These are phyloP conservation scores for Panagrolaimus sp. DNA, from an alignment of 1,140 invertebrate species.

Conservation along the genomic window DNA sequence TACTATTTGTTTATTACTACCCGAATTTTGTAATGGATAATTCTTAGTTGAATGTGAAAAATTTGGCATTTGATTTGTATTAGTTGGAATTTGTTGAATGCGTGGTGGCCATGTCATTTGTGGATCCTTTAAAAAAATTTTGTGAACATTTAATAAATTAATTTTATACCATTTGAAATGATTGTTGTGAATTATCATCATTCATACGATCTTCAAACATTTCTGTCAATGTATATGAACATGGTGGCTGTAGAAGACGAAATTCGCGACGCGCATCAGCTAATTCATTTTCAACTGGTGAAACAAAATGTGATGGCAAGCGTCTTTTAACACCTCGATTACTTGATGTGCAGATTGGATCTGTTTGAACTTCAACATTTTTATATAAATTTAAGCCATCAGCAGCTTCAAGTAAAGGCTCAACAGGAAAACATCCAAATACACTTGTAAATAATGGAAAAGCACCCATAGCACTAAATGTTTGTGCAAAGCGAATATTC, in stretches of 20 bases:
- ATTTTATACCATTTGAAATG: no score
- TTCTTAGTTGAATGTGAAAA: no score
- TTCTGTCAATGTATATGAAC: conserved; percentile 49
- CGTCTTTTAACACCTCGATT: conserved; percentile 26
- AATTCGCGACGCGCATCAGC: conserved; percentile 28
- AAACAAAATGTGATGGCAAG: conserved; percentile 15
- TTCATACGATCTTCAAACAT: conserved; percentile 52
- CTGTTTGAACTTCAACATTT: conserved; percentile 10
- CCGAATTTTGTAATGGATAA: no score
- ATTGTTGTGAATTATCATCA: conserved; percentile 16
- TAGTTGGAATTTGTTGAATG: no score
- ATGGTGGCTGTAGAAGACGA: conserved; percentile 36
- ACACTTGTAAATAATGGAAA: conserved; percentile 50
- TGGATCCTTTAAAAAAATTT: no score
- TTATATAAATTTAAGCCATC: conserved; percentile 1
- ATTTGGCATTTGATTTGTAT: no score
- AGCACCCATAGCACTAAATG: conserved; percentile 45
- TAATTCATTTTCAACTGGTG: conserved; percentile 30
- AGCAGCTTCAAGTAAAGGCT: conserved; percentile 44
- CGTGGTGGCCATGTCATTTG: no score
- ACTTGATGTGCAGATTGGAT: conserved; percentile 12
- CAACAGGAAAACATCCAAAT: conserved; percentile 57
- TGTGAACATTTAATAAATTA: no score
- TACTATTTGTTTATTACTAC: no score
- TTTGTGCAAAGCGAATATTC: conserved; percentile 56